Percentiles rank a stretch among this genome's conserved stretches.
Conservation (phyloP, 2,113 vertebrate species). For the Podilymbus podiceps region DNA sequence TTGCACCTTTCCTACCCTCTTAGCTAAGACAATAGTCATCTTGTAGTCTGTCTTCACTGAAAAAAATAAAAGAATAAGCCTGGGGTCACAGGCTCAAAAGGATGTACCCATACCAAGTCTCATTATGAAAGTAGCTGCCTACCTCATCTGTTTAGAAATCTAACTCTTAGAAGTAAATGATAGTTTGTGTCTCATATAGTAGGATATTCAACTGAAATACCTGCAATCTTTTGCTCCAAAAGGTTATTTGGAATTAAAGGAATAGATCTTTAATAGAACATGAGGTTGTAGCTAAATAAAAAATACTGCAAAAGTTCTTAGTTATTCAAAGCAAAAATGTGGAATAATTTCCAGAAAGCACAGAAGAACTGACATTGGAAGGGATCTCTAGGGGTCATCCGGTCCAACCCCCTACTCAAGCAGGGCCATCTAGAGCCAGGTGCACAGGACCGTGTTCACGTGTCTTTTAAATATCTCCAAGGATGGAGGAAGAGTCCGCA, state of each 20-base stretch:
- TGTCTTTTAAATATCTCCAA: background rate
- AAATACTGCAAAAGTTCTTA: background rate
- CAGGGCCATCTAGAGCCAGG: background rate
- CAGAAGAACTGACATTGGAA: background rate
- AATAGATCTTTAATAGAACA: background rate
- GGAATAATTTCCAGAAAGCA: background rate
- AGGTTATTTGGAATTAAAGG: background rate
- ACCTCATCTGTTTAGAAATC: background rate
- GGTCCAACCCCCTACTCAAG: background rate
- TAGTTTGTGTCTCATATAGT: background rate
- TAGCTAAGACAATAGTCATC: background rate
- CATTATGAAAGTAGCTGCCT: background rate
- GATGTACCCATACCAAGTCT: rapidly evolving
- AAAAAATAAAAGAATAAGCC: background rate
- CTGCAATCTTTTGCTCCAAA: background rate
- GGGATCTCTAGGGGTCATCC: background rate
- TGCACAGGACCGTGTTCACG: background rate
- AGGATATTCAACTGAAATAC: background rate
- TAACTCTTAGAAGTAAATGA: background rate
- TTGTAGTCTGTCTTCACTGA: background rate
- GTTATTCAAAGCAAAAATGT: background rate
- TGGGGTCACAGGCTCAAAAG: background rate
- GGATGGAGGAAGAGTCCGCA: background rate
- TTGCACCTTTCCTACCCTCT: background rate
- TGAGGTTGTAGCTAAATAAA: background rate